Conservation (phyloP, 2,888 invertebrate species). For the Harpagoxenus sublaevis region DNA sequence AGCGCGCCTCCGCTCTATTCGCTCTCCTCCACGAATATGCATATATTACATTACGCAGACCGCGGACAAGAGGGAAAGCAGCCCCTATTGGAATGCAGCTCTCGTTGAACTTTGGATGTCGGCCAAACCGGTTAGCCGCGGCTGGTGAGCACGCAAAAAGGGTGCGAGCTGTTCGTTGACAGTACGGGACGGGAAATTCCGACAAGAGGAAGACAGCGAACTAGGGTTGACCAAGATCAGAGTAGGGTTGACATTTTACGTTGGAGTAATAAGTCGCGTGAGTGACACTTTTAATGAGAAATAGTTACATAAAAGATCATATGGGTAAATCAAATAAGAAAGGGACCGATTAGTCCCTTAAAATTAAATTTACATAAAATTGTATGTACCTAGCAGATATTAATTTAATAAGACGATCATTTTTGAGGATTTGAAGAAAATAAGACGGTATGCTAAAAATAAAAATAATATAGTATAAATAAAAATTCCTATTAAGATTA, state of each 20-base stretch:
- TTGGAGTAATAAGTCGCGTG: constrained; percentile 2
- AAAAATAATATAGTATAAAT: too few relatives aligned
- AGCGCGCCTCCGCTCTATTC: constrained; percentile 28
- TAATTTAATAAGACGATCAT: neutral
- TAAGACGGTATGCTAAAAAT: neutral
- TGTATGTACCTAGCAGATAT: neutral
- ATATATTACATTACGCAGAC: constrained; percentile 56
- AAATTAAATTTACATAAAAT: neutral
- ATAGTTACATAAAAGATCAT: neutral
- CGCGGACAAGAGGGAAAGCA: constrained; percentile 55
- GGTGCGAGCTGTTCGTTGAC: constrained; percentile 55
- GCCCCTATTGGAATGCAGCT: constrained; percentile 72
- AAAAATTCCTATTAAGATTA: neutral
- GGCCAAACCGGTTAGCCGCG: constrained; percentile 78
- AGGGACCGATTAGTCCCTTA: neutral
- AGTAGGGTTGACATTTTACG: constrained; percentile 61
- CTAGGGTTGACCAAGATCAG: constrained; percentile 50
- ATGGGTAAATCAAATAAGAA: neutral
- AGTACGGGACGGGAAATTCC: constrained; percentile 51
- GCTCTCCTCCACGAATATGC: constrained; percentile 24
- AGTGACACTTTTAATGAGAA: constrained; percentile 6
- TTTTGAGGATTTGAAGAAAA: neutral
- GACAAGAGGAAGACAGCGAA: constrained; percentile 25
- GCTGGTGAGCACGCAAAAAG: constrained; percentile 60
- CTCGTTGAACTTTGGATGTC: constrained; percentile 75